These are phyloP conservation scores for Sinodicranocentrus sp. DNA, from an alignment of 2,888 invertebrate genomes.

Conservation along the genomic window DNA sequence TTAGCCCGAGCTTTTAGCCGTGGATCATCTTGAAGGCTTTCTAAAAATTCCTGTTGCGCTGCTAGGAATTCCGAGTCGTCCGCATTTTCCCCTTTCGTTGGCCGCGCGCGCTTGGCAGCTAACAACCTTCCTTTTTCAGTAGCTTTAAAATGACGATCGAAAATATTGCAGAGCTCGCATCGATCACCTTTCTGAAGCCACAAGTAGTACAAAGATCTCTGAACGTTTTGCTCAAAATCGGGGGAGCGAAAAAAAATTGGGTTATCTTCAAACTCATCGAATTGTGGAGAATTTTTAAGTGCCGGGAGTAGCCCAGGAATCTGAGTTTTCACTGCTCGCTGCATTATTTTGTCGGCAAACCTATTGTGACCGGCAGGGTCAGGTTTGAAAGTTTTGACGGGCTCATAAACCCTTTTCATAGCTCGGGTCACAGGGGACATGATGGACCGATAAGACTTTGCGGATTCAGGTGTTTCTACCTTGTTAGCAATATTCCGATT, in stretches of 20 bases:
- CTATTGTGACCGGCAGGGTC: slow-evolving; percentile 38
- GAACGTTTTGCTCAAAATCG: slow-evolving; percentile 47
- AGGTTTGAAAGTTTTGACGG: slow-evolving; percentile 40
- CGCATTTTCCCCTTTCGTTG: background rate
- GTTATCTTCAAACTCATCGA: slow-evolving; percentile 33
- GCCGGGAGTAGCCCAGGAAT: slow-evolving; percentile 62
- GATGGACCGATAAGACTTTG: slow-evolving; percentile 45
- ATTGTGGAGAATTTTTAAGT: slow-evolving; percentile 56
- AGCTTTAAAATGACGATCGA: slow-evolving; percentile 54
- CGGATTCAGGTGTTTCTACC: slow-evolving; percentile 60
- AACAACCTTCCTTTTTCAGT: background rate
- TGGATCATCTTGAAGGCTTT: slow-evolving; percentile 31
- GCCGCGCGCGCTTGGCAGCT: background rate
- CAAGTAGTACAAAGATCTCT: slow-evolving; percentile 49
- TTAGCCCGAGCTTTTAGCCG: background rate
- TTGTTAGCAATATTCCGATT: slow-evolving; percentile 9
- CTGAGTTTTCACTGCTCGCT: slow-evolving; percentile 47
- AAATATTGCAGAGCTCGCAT: slow-evolving; percentile 33
- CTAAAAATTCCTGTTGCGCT: slow-evolving; percentile 31
- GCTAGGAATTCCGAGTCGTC: slow-evolving; percentile 7
- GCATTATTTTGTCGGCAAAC: slow-evolving; percentile 59
- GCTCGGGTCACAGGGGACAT: slow-evolving; percentile 15
- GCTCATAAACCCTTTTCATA: slow-evolving; percentile 14
- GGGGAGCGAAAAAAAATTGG: slow-evolving; percentile 42
- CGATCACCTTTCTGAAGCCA: slow-evolving; percentile 56